phyloP scores from a whole-genome alignment of 2,888 invertebrate genomes.

The Craniophora ligustri region DNA sequence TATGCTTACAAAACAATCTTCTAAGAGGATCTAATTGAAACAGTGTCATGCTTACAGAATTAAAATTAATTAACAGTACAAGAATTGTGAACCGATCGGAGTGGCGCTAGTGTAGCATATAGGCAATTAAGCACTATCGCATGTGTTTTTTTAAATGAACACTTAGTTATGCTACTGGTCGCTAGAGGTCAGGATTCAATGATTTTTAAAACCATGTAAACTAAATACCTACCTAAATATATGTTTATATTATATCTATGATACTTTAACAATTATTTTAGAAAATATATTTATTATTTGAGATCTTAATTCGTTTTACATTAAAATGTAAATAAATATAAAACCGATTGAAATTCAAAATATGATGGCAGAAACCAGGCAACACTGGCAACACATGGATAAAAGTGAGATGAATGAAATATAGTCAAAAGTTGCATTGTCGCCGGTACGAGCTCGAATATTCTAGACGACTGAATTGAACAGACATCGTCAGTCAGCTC shows the following conservation, averaged over 20 bases:
- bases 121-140: no score
- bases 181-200: conserved; percentile 56
- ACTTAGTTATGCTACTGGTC: conserved; percentile 52
- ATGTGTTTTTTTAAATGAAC: neutral
- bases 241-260: no score
- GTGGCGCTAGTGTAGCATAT: no score
- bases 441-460: conserved; percentile 65
- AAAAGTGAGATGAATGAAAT: conserved; percentile 54
- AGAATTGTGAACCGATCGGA: no score
- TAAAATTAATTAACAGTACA: no score
- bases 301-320: no score
- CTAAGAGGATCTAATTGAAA: no score
- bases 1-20: no score
- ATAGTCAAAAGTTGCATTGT: conserved; percentile 51
- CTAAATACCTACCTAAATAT: no score
- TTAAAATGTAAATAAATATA: neutral
- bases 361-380: conserved; percentile 46
- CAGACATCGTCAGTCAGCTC: conserved; percentile 33
- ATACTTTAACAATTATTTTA: no score
- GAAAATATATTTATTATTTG: no score
- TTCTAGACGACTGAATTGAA: conserved; percentile 73
- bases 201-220: neutral
- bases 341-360: conserved; percentile 26
- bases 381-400: conserved; percentile 76
- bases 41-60: no score